phyloP scores from a whole-genome alignment of 2,888 invertebrate genomes.

The Acrocyrtus sp. region DNA sequence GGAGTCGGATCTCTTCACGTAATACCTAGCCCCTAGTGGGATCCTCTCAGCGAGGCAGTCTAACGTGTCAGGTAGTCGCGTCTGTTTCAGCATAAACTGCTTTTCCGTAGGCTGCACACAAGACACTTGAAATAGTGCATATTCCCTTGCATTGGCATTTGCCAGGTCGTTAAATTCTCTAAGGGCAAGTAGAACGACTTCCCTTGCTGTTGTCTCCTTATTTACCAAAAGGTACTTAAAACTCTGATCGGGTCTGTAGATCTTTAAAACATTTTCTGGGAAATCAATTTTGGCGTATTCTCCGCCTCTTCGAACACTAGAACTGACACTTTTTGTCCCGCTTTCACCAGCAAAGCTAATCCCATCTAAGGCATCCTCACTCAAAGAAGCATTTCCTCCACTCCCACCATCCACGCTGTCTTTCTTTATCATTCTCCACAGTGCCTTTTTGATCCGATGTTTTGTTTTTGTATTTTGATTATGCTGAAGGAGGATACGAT shows the following conservation, averaged over 20 bases:
- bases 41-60: slow-evolving; percentile 97
- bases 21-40: slow-evolving; percentile 84
- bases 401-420: slow-evolving; percentile 23
- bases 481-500: slow-evolving; percentile 64
- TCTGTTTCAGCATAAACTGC: slow-evolving; percentile 88
- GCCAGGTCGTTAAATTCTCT: slow-evolving; percentile 92
- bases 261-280: slow-evolving; percentile 96
- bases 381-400: neutral
- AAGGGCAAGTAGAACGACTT: slow-evolving; percentile 95
- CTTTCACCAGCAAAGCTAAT: slow-evolving; percentile 60
- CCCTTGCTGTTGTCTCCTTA: slow-evolving; percentile 78
- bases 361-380: neutral
- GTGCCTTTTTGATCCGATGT: slow-evolving; percentile 30
- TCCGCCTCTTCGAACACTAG: slow-evolving; percentile 51
- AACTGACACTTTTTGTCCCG: slow-evolving; percentile 64
- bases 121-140: slow-evolving; percentile 59
- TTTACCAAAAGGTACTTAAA: slow-evolving; percentile 97
- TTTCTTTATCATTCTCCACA: slow-evolving; percentile 41
- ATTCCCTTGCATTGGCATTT: slow-evolving; percentile 82
- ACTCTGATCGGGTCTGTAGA: slow-evolving; percentile 94
- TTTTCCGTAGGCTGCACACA: slow-evolving; percentile 33
- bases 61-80: slow-evolving; percentile 91
- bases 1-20: slow-evolving; percentile 93
- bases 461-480: slow-evolving; percentile 60
- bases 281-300: slow-evolving; percentile 75